Base-by-base conservation (phyloP, 2,797 vertebrate genomes). In the Orestias chungarensis region DNA sequence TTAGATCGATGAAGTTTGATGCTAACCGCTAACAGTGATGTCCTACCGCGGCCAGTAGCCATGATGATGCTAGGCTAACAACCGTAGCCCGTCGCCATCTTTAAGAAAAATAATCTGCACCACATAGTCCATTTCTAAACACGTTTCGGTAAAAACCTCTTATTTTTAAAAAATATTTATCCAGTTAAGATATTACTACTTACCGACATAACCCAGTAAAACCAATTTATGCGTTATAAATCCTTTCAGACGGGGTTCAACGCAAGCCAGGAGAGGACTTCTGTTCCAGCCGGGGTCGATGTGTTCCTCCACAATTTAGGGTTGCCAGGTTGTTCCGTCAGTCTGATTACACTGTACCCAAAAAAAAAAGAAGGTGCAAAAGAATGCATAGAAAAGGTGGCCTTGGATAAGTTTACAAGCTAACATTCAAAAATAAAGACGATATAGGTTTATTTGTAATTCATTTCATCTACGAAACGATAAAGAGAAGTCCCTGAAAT, bases 51-150 rank as follows among this genome's bases (percentile, higher is more conserved):
- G 35, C 59, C 35, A 25, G 59, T 40, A 62, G 59, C 57, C 79
- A 76, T 82, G 72, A 14, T 27, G 64, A 61, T 0, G 82, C 84
- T 75, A 82, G 72, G 79, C 87, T 84, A 85, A 61, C 62, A 29
- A 14, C 68, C 17, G 73, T 62, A 77, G 81, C 40, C 66, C 66
- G 40, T 78, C 91, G 93, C 92, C 92, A 94, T 92, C 79, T 94
- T 94, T 83, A 62, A 43, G 59, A 85, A 75, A 73, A 38, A 4
- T 0, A 71, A 40, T 57, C 59, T 66, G 62, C 61, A 79, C 27
- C 54, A 1, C 71, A 57, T 20, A 62, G n/a, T 27, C 23, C 47
- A 62, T 6, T 3, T 33, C 6, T 0, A 27, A 20, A 6, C n/a
- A 27, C 10, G 14, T 11, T 11, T 27, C 18, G 42, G 6, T 12